Percentiles rank a stretch among this genome's conserved stretches.
Evolutionary conservation across 2,888 invertebrate species (phyloP).

Genomic region (Girardia tigrina): DNA sequence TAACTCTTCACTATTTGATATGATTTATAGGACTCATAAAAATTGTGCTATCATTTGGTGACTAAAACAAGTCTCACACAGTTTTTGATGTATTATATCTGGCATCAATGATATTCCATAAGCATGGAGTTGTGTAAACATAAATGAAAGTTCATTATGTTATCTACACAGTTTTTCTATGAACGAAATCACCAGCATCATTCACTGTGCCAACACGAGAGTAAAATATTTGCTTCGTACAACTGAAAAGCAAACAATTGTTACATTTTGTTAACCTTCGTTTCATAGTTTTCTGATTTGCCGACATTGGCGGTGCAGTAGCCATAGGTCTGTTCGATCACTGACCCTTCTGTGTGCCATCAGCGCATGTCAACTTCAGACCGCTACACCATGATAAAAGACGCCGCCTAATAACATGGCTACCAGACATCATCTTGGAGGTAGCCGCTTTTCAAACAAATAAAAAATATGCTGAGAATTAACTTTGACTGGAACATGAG

Average conservation of each 20-base stretch:
- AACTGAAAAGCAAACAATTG: conserved; percentile 14
- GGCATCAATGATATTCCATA: not conserved
- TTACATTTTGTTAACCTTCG: conserved; percentile 10
- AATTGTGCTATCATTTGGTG: too few species aligned
- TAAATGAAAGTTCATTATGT: not conserved
- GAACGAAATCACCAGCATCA: not conserved
- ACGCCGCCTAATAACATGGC: conserved; percentile 13
- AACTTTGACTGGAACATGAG: not conserved
- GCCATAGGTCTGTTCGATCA: conserved; percentile 9
- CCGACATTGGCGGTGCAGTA: conserved; percentile 19
- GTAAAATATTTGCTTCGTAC: conserved; percentile 20
- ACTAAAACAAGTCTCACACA: too few species aligned
- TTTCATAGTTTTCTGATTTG: not conserved
- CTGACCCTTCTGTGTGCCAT: not conserved
- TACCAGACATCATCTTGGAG: conserved; percentile 17
- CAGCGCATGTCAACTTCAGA: not conserved
- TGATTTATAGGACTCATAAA: too few species aligned
- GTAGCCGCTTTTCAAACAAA: conserved; percentile 17
- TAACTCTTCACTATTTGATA: too few species aligned
- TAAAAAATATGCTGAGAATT: not conserved
- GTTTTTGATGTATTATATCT: conserved; percentile 2
- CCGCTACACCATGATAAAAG: not conserved
- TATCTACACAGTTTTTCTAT: not conserved
- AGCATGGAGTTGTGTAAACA: conserved; percentile 11
- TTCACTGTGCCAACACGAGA: conserved; percentile 15